These are phyloP conservation scores for Druceiella hillmani DNA, from an alignment of 2,888 invertebrate genomes.

Conservation along the genomic window DNA sequence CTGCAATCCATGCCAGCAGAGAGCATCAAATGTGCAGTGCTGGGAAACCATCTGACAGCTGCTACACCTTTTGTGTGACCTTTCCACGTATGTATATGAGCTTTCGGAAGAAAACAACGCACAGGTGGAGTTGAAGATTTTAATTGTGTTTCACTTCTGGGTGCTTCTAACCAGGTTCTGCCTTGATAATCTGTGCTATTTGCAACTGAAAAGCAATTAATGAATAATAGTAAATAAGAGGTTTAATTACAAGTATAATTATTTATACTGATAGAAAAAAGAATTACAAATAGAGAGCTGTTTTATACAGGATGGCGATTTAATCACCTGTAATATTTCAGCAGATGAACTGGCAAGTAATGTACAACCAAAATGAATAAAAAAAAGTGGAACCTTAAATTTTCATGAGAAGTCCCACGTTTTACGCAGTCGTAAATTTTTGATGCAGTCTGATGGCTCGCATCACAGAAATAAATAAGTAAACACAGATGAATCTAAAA, in stretches of 20 bases:
- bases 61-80: slow-evolving; percentile 97
- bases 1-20: slow-evolving; percentile 97
- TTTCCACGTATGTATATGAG: slow-evolving; percentile 93
- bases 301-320: no score
- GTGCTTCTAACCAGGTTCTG: slow-evolving; percentile 87
- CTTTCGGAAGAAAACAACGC: slow-evolving; percentile 93
- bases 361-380: no score
- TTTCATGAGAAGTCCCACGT: no score
- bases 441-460: no score
- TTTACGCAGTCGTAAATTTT: no score
- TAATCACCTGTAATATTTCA: no score
- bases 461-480: no score
- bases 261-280: no score
- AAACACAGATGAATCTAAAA: no score
- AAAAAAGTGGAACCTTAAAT: no score
- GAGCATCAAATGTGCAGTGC: slow-evolving; percentile 88
- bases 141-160: slow-evolving; percentile 63
- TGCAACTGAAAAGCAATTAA: slow-evolving; percentile 61
- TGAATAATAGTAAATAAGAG: slow-evolving; percentile 7
- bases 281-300: no score
- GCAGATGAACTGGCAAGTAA: no score
- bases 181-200: slow-evolving; percentile 96
- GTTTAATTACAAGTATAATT: neutral
- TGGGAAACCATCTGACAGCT: slow-evolving; percentile 91
- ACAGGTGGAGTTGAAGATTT: slow-evolving; percentile 77